Evolutionary conservation across 2,797 vertebrate genomes (phyloP).

Genomic region (Falco cherrug): DNA sequence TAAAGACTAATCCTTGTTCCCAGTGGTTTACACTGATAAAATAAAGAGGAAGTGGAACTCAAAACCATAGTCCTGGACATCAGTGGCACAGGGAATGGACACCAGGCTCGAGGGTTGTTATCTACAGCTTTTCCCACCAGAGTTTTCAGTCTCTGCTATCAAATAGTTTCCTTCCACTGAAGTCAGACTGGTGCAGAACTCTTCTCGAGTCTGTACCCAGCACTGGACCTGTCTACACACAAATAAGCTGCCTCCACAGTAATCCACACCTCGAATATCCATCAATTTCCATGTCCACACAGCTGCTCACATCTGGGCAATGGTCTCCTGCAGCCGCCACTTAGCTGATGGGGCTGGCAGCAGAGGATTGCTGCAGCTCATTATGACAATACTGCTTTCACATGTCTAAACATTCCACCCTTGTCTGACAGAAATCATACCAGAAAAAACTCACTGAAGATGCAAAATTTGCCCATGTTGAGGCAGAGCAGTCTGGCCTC

Average conservation of each 20-base stretch:
- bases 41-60: not conserved
- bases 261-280: not conserved
- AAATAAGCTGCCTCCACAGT: not conserved
- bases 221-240: not conserved
- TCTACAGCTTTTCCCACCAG: not conserved
- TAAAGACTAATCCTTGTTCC: not conserved
- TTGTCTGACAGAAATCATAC: not conserved
- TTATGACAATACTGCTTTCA: accelerated
- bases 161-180: not conserved
- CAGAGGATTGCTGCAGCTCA: not conserved
- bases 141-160: not conserved
- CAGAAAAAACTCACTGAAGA: not conserved
- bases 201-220: not conserved
- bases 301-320: not conserved
- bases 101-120: not conserved
- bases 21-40: not conserved
- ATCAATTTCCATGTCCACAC: not conserved
- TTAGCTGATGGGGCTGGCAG: not conserved
- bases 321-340: not conserved
- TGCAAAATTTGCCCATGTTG: not conserved
- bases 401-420: not conserved
- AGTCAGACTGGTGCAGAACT: not conserved
- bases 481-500: not conserved
- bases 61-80: not conserved
- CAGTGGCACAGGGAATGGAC: not conserved